Base-by-base conservation (phyloP, 2,888 invertebrate genomes). In the Dryomyza anilis region DNA sequence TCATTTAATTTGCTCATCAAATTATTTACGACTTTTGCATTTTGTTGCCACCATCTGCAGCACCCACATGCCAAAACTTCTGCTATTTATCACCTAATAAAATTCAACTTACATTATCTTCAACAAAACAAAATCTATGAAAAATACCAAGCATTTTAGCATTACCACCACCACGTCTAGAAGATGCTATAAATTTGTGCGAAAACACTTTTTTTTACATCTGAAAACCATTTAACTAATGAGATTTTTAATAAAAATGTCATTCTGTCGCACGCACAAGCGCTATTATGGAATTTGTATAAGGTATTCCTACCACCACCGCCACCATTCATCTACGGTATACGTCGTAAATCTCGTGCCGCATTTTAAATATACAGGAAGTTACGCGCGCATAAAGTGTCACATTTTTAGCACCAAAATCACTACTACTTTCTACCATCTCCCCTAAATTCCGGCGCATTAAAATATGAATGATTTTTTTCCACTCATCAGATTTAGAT, bases 181-280 rank as follows among this genome's bases (percentile, higher is more conserved):
- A 39, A 57, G 63, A 50, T 53, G 66, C 33, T 48, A 65, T 57
- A 66, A 71, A 67, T 56, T 63, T 33, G 30, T 23, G 23, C 46
- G 27, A 33, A 39, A 59, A 63, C 43, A 67, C n/a, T n/a, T n/a
- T n/a, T n/a, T 61, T 69, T 70, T 68, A 67, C 68, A 65, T 56
- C 66, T 67, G 55, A 64, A 71, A 73, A 71, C 71, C 72, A 73
- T 73, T 72, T 71, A 67, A 67, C 68, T 75, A 73, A 71, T 72
- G 72, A 73, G 72, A 68, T 69, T 71, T 72, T 70, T 69, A 68
- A 67, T 68, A 70, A 68, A 68, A 64, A 58, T 59, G 30, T 43
- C 58, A 64, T 19, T 39, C 29, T 30, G 58, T 23, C 58, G n/a
- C n/a, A n/a, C n/a, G n/a, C n/a, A n/a, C n/a, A n/a, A n/a, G n/a